These are phyloP conservation scores for Cyrtodaria siliqua DNA, from an alignment of 2,888 invertebrate genomes.

Conservation along the genomic window DNA sequence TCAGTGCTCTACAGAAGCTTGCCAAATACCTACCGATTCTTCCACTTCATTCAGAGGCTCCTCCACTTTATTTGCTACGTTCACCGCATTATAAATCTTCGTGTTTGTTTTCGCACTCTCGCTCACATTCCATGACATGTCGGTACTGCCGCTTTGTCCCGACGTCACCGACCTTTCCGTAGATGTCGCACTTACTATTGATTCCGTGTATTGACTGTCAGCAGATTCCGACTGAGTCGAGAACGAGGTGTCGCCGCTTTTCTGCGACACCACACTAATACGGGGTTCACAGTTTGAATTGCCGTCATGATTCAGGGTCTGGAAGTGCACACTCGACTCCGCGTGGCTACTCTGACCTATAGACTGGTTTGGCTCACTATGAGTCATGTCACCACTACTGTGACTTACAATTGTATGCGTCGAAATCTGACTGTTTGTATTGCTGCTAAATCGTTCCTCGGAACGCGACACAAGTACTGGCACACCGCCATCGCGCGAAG, in stretches of 20 bases:
- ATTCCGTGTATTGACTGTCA: constrained; percentile 36
- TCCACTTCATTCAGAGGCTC: constrained; percentile 32
- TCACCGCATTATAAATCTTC: not conserved
- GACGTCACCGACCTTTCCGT: constrained; percentile 2
- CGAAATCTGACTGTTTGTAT: constrained; percentile 5
- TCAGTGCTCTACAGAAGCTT: too few relatives aligned
- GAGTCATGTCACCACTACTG: constrained; percentile 8
- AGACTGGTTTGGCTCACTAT: constrained; percentile 24
- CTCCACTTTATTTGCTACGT: not conserved
- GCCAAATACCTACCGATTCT: constrained; percentile 26
- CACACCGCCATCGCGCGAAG: not conserved
- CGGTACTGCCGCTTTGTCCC: constrained; percentile 24
- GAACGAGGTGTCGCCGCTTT: constrained; percentile 40
- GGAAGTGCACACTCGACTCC: too few relatives aligned
- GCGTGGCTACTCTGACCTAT: not conserved
- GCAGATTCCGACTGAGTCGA: constrained; percentile 41
- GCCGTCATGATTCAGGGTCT: too few relatives aligned
- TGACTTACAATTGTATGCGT: constrained; percentile 3
- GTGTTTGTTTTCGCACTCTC: constrained; percentile 19
- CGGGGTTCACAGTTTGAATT: not conserved
- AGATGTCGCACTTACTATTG: constrained; percentile 42
- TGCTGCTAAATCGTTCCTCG: constrained; percentile 19
- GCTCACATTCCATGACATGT: constrained; percentile 26
- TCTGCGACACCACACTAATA: not conserved
- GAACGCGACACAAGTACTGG: constrained; percentile 9